These are phyloP conservation scores for Stenotaenia linearis DNA, from an alignment of 2,888 invertebrate genomes.

Conservation along the genomic window DNA sequence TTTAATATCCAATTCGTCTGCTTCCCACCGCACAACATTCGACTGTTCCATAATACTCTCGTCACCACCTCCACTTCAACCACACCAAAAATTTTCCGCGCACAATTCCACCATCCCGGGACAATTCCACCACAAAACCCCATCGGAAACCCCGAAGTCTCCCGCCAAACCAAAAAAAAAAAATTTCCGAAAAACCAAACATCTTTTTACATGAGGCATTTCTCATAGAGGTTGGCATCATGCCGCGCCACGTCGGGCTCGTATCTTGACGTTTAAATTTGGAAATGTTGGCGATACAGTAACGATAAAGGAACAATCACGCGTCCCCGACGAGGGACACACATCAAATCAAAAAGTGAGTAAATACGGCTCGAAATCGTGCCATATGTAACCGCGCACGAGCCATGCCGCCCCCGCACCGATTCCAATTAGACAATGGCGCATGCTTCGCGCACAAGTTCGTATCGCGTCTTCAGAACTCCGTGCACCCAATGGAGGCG, in stretches of 20 bases:
- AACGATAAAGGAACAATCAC: neutral
- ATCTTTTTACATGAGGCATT: neutral
- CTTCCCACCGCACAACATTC: neutral
- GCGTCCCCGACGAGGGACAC: neutral
- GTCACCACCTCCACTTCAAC: neutral
- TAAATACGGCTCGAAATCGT: neutral
- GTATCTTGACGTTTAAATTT: neutral
- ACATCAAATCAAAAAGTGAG: neutral
- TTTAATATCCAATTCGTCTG: too few relatives aligned
- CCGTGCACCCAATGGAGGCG: too few relatives aligned
- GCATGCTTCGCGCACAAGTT: neutral
- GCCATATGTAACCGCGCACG: neutral
- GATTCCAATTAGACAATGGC: neutral
- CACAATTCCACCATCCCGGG: too few relatives aligned
- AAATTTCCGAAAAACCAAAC: neutral
- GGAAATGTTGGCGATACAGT: neutral
- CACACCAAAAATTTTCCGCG: neutral
- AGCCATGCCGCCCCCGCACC: neutral
- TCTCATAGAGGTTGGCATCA: neutral
- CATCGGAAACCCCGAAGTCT: neutral
- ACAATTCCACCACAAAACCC: neutral
- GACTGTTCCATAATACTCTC: neutral
- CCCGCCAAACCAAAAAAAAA: neutral
- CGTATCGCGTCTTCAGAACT: neutral
- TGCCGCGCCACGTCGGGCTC: neutral